Evolutionary conservation across 1,140 invertebrate genomes (phyloP).

Genomic region (Leptinotarsa defecta): DNA sequence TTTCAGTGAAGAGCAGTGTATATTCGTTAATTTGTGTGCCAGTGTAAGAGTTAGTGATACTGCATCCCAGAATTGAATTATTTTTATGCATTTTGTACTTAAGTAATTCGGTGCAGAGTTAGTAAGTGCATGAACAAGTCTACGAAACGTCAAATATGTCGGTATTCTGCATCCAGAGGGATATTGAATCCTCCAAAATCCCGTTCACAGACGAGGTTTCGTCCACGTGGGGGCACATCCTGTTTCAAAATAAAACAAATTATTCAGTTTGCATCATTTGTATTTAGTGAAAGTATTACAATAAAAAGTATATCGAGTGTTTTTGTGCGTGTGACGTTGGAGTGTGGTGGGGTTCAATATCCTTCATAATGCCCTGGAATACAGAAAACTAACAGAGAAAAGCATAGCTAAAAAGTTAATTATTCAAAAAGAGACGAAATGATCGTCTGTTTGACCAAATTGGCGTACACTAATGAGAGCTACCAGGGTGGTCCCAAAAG

Average conservation of each 20-base stretch:
- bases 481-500: no score
- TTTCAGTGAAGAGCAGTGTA: not conserved
- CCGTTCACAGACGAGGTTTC: conserved; percentile 10
- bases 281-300: not conserved
- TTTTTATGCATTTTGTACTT: conserved; percentile 17
- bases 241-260: conserved; percentile 46
- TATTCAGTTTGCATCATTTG: not conserved
- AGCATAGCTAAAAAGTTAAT: not conserved
- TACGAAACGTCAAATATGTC: not conserved
- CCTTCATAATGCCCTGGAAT: conserved; percentile 38
- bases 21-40: no score
- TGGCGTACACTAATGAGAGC: no score
- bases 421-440: no score
- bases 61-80: not conserved
- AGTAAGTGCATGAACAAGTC: not conserved
- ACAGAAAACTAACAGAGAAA: conserved; percentile 32
- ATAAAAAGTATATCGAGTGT: not conserved
- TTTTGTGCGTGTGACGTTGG: not conserved
- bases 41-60: no score
- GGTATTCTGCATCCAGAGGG: conserved; percentile 24
- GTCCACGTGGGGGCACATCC: conserved; percentile 44
- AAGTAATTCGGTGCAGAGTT: not conserved
- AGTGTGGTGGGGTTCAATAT: conserved; percentile 22
- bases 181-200: conserved; percentile 23
- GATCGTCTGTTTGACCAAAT: no score